A percentile compares a stretch with the other conserved stretches of the same genome.
These are phyloP conservation scores for Stercorarius parasiticus DNA, from an alignment of 2,113 vertebrate genomes.

Conservation along the genomic window DNA sequence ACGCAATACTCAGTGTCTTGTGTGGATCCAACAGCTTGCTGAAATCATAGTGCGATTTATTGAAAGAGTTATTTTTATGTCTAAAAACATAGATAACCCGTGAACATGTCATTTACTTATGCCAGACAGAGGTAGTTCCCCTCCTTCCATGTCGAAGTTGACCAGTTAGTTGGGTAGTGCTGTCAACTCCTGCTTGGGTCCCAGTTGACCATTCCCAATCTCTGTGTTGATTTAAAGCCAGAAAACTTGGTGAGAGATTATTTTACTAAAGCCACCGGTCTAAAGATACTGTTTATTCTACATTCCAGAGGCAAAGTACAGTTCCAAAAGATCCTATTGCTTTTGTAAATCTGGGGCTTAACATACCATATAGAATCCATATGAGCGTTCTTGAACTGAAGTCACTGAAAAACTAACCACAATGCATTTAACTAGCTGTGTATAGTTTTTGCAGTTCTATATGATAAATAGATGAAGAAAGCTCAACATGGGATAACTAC, in stretches of 20 bases:
- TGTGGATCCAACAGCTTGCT: background rate
- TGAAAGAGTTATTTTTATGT: background rate
- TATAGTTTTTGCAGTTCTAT: background rate
- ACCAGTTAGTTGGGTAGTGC: background rate
- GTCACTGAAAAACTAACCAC: background rate
- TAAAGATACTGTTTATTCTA: background rate
- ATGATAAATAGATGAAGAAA: background rate
- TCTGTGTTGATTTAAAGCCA: background rate
- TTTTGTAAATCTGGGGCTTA: background rate
- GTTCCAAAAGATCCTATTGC: background rate
- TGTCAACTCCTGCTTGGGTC: background rate
- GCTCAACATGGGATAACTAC: background rate
- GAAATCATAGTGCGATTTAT: background rate
- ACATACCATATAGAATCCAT: background rate
- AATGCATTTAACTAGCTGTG: background rate
- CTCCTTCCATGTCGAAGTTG: rapidly evolving
- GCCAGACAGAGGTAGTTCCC: background rate
- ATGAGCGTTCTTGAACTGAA: background rate
- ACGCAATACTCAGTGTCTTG: background rate
- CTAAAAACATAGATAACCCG: background rate
- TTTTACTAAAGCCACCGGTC: background rate
- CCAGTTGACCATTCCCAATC: background rate
- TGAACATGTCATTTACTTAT: background rate
- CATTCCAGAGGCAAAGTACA: background rate
- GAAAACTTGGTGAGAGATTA: background rate